Percentiles rank a stretch among this genome's conserved stretches.
These are phyloP conservation scores for Drosophila lutescens DNA, from an alignment of 2,888 invertebrate species.

Conservation along the genomic window DNA sequence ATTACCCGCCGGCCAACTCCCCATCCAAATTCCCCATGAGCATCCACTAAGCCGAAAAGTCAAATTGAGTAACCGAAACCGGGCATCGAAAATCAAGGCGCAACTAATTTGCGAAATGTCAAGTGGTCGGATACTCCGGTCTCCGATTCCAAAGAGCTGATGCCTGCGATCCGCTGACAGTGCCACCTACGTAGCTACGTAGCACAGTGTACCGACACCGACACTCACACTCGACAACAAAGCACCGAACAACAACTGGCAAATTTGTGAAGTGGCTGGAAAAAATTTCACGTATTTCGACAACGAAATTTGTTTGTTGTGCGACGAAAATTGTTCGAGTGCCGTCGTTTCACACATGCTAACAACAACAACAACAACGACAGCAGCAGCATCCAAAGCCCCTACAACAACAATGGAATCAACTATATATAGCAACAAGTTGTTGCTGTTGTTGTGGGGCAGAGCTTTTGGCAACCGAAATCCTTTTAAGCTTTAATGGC, in stretches of 20 bases:
- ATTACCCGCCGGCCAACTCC: neutral
- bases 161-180: conserved; percentile 31
- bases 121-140: conserved; percentile 66
- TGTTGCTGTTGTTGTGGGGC: conserved; percentile 14
- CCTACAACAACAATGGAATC: conserved; percentile 10
- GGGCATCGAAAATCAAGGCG: conserved; percentile 64
- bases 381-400: conserved; percentile 6
- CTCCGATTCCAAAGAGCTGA: conserved; percentile 64
- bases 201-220: conserved; percentile 22
- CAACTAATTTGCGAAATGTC: conserved; percentile 76
- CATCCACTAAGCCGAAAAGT: conserved; percentile 5
- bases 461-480: conserved; percentile 38
- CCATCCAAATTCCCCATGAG: neutral
- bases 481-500: conserved; percentile 48
- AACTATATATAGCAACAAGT: conserved; percentile 21
- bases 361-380: conserved; percentile 29
- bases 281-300: conserved; percentile 69
- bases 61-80: conserved; percentile 24
- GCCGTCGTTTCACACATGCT: conserved; percentile 36
- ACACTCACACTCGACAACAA: conserved; percentile 44
- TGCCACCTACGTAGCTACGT: conserved; percentile 47
- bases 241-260: conserved; percentile 31
- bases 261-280: conserved; percentile 68
- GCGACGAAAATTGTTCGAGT: conserved; percentile 61
- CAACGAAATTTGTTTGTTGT: conserved; percentile 45